Conservation (phyloP, 2,888 invertebrate genomes). For the Philonicus albiceps region DNA sequence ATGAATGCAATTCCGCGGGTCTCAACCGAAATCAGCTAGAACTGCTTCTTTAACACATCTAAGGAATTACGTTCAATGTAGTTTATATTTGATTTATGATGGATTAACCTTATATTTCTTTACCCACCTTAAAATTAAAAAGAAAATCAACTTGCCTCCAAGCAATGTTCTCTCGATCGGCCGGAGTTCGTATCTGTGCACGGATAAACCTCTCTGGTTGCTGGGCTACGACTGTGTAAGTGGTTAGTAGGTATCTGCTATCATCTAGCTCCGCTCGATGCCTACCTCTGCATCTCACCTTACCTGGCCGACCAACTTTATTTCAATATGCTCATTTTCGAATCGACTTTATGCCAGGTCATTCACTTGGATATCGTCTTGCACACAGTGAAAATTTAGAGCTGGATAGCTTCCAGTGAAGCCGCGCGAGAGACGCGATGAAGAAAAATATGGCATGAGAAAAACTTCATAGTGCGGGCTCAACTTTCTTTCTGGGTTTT, state of each 20-base stretch:
- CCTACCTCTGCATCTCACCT: neutral
- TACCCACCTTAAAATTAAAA: conserved; percentile 17
- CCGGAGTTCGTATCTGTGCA: neutral
- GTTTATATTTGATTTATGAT: conserved; percentile 25
- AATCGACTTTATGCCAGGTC: conserved; percentile 20
- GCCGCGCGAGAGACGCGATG: neutral
- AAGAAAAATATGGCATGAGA: neutral
- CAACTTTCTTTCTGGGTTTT: conserved; percentile 17
- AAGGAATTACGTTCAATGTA: conserved; percentile 3
- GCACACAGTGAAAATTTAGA: neutral
- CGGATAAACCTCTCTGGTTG: neutral
- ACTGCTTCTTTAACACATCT: conserved; percentile 2
- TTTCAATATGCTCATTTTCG: conserved; percentile 31
- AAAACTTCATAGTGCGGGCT: neutral
- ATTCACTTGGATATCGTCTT: conserved; percentile 1
- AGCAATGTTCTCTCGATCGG: neutral
- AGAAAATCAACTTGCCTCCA: neutral
- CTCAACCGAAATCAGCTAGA: neutral
- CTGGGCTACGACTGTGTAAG: conserved; percentile 15
- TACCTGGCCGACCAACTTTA: neutral
- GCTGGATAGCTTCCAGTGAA: neutral
- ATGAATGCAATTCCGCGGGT: conserved; percentile 24
- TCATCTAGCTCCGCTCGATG: neutral
- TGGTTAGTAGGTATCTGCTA: conserved; percentile 12
- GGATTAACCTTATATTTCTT: conserved; percentile 36